phyloP scores from a whole-genome alignment of 2,888 invertebrate species.

The Polydrusus cervinus region DNA sequence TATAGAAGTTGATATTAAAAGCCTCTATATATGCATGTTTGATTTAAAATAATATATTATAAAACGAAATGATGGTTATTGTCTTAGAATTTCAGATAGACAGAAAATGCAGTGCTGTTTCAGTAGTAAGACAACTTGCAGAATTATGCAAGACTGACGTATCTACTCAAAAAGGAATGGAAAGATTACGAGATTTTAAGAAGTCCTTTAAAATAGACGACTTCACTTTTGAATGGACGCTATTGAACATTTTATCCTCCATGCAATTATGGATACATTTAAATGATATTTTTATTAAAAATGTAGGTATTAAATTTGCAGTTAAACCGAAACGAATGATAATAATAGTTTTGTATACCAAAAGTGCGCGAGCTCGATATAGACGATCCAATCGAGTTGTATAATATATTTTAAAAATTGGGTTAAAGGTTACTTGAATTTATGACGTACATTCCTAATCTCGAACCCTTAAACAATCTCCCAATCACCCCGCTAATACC shows the following conservation, averaged over 20 bases:
- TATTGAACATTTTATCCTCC: slow-evolving; percentile 64
- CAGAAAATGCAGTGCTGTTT: slow-evolving; percentile 59
- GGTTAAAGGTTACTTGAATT: too few species aligned
- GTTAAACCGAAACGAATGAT: too few species aligned
- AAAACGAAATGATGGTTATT: not conserved
- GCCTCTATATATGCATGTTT: not conserved
- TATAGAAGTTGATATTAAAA: too few species aligned
- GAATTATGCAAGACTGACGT: slow-evolving; percentile 61
- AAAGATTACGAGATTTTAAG: slow-evolving; percentile 62
- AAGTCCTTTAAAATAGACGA: slow-evolving; percentile 65
- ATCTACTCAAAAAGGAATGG: slow-evolving; percentile 59
- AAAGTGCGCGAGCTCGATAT: too few species aligned
- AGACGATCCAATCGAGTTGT: too few species aligned
- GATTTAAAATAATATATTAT: not conserved
- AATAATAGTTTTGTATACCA: too few species aligned
- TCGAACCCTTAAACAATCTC: too few species aligned
- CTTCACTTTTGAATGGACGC: slow-evolving; percentile 67
- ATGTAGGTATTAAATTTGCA: slow-evolving; percentile 57
- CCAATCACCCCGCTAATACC: too few species aligned
- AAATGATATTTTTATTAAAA: slow-evolving; percentile 63
- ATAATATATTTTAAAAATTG: too few species aligned
- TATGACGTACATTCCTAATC: too few species aligned
- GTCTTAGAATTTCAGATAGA: slow-evolving; percentile 65
- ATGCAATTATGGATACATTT: slow-evolving; percentile 65
- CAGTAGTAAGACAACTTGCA: slow-evolving; percentile 65